Conservation (phyloP, 1,140 invertebrate genomes). For the Cryptotermes secundus region DNA sequence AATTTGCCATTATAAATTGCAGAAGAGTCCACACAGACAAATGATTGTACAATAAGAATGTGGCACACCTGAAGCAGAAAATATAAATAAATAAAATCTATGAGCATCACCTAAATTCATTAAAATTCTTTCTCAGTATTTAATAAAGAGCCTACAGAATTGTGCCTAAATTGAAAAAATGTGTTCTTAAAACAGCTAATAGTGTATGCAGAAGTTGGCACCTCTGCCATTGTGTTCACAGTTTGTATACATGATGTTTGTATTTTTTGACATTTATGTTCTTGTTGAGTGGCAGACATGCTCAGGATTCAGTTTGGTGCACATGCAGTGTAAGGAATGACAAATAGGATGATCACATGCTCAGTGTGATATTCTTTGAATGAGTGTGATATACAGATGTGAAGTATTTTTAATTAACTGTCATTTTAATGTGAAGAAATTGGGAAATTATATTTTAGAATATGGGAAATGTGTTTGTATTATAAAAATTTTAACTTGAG, state of each 20-base stretch:
- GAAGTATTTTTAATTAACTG: constrained; percentile 18
- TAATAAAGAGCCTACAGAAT: background rate
- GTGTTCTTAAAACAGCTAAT: background rate
- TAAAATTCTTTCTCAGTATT: background rate
- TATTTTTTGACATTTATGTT: background rate
- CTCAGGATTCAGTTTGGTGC: background rate
- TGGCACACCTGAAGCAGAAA: no score
- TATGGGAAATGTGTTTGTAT: background rate
- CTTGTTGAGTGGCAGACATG: background rate
- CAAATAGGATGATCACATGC: background rate
- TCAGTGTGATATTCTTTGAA: background rate
- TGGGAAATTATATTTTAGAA: constrained; percentile 10
- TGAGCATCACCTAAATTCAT: background rate
- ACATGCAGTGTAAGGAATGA: background rate
- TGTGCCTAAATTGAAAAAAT: background rate
- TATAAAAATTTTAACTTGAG: background rate
- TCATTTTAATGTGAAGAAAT: constrained; percentile 7
- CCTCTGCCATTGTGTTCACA: background rate
- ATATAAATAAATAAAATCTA: background rate
- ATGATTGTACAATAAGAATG: no score
- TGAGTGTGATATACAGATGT: background rate
- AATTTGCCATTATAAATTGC: no score
- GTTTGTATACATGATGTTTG: no score
- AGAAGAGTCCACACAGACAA: no score
- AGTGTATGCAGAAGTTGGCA: background rate